A percentile compares a stretch with the other conserved stretches of the same genome.
Evolutionary conservation across 2,888 invertebrate genomes (phyloP).

Genomic region (Pelosia muscerda): DNA sequence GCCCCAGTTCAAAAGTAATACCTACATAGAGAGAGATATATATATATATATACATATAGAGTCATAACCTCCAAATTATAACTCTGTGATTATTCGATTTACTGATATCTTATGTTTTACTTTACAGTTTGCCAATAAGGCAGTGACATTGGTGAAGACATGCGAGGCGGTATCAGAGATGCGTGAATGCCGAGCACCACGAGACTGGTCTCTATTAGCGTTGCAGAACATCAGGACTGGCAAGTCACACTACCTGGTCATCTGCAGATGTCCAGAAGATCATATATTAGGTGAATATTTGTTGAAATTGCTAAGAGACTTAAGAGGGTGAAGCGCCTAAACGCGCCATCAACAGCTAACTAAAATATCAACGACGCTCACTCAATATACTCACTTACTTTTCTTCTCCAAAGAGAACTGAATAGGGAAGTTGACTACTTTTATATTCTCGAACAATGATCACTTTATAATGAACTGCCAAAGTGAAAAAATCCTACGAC

Average conservation of each 20-base stretch:
- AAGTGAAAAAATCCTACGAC: too few species aligned
- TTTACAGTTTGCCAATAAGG: conserved; percentile 87
- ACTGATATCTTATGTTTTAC: conserved; percentile 6
- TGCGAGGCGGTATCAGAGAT: conserved; percentile 97
- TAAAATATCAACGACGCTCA: too few species aligned
- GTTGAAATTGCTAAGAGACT: neutral
- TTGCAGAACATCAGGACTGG: conserved; percentile 97
- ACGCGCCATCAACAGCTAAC: neutral
- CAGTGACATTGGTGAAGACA: conserved; percentile 96
- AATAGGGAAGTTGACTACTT: too few species aligned
- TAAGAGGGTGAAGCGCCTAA: neutral
- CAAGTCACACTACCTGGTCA: conserved; percentile 97
- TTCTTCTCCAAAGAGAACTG: too few species aligned
- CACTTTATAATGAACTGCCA: too few species aligned
- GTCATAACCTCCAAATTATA: neutral
- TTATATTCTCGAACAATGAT: too few species aligned
- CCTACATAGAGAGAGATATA: too few species aligned
- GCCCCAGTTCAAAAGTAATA: too few species aligned
- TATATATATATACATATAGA: too few species aligned
- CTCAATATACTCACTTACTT: too few species aligned
- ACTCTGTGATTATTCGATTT: neutral
- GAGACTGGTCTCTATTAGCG: conserved; percentile 96
- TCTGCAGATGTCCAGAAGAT: conserved; percentile 95
- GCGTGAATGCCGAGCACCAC: conserved; percentile 94
- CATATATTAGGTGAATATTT: conserved; percentile 91